Conservation (phyloP, 1,140 invertebrate genomes). For the Bombus vancouverensis region DNA sequence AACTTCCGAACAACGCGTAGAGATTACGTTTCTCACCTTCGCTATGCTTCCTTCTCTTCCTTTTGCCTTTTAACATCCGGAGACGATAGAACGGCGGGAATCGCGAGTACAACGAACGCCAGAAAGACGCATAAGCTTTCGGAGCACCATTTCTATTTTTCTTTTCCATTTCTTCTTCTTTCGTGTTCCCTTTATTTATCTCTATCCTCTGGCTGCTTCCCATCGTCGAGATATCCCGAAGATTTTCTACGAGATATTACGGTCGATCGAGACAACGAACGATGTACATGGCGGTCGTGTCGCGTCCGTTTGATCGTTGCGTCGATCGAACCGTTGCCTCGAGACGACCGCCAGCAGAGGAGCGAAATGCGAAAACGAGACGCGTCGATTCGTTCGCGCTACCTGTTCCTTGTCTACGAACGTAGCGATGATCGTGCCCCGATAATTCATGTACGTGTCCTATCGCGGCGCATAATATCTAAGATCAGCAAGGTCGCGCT, state of each 20-base stretch:
- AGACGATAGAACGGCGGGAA: slow-evolving; percentile 34
- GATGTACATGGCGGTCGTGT: neutral
- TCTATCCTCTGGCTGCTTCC: neutral
- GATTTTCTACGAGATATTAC: neutral
- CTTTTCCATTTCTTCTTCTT: neutral
- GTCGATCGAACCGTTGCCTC: neutral
- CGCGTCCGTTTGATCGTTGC: neutral
- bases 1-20: neutral
- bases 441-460: slow-evolving; percentile 64
- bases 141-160: slow-evolving; percentile 36
- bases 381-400: slow-evolving; percentile 21
- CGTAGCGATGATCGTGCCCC: slow-evolving; percentile 40
- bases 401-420: neutral
- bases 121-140: slow-evolving; percentile 48
- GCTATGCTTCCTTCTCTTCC: neutral
- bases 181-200: neutral
- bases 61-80: neutral
- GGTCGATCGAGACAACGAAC: slow-evolving; percentile 1
- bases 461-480: slow-evolving; percentile 57
- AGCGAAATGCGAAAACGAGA: slow-evolving; percentile 45
- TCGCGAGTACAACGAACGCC: slow-evolving; percentile 34
- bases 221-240: neutral
- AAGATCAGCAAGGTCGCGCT: slow-evolving; percentile 68
- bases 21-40: neutral
- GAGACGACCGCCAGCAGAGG: slow-evolving; percentile 2